Evolutionary conservation across 2,888 invertebrate genomes (phyloP), one percentile per base, ranked within the genome.

Genomic region (Lasioglossum morio): DNA sequence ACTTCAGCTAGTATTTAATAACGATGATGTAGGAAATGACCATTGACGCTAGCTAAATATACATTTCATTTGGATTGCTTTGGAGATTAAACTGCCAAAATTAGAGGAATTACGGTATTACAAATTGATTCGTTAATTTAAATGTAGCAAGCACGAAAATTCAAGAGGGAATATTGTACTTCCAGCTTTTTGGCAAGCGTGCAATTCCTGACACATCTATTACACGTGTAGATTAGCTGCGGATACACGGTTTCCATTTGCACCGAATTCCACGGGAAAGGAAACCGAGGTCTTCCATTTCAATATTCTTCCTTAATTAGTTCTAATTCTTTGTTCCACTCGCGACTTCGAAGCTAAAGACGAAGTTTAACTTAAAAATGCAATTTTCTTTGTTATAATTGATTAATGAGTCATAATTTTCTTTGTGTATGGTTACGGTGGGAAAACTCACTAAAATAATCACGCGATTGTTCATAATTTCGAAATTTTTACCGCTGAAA

Each of bases 121-220:
- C 34, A 48, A 60, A 60, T 48, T 43, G 27, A 74, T 57, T 75
- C 82, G 37, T 72, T 83, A 75, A 72, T 75, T 63, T 23, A 48
- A 63, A 46, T 23, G 14, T 19, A 34, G 70, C 16, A 46, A 74
- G 40, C 34, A 46, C 4, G 81, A 43, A 81, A 53, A 72, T 72
- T n/a, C 34, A 48, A 40, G 46, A 8, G 27, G 48, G 80, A 73
- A 72, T 63, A 63, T 63, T 53, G 66, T 27, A 81, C 37, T 70
- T 48, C 7, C 81, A 30, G 60, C 74, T 82, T 81, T 69, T 81
- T 87, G 53, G 80, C 77, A 69, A 80, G 66, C 60, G 76, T 74
- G 78, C 73, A 72, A 69, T 73, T 63, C 53, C 76, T 5, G 72
- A 85, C 81, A 66, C 81, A 74, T 85, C 73, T 78, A 77, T 84